These are phyloP conservation scores for Scaeva pyrastri DNA, from an alignment of 2,888 invertebrate genomes.

Conservation along the genomic window DNA sequence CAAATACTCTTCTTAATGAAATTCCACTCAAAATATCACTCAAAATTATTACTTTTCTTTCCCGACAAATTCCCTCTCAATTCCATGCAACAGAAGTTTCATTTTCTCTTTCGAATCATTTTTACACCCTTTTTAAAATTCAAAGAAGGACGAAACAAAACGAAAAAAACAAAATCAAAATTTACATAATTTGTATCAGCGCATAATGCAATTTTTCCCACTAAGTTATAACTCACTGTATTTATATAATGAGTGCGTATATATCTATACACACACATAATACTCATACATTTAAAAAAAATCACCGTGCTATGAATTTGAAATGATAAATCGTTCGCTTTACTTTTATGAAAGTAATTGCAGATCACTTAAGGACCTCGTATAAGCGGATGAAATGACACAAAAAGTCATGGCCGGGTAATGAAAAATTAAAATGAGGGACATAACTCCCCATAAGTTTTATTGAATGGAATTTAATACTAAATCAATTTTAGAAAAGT, in stretches of 20 bases:
- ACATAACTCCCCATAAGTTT: background rate
- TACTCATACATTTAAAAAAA: too few species aligned
- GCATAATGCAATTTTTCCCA: slow-evolving; percentile 6
- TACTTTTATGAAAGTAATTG: slow-evolving; percentile 23
- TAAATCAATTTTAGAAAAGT: too few species aligned
- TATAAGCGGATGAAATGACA: background rate
- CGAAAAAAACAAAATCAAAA: background rate
- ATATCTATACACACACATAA: background rate
- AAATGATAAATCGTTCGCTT: slow-evolving; percentile 18
- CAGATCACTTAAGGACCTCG: slow-evolving; percentile 22
- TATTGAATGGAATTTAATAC: too few species aligned
- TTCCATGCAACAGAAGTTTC: background rate
- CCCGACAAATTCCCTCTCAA: too few species aligned
- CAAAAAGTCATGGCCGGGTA: background rate
- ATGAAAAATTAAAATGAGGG: background rate
- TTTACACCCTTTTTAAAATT: background rate
- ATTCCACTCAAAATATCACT: too few species aligned
- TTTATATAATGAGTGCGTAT: too few species aligned
- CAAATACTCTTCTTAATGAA: too few species aligned
- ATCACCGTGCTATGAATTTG: slow-evolving; percentile 28
- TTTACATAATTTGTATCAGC: slow-evolving; percentile 27
- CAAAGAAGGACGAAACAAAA: background rate
- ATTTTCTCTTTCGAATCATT: background rate
- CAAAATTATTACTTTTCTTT: too few species aligned
- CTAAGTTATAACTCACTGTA: background rate